Evolutionary conservation across 2,797 vertebrate species (phyloP), one percentile per base, ranked within the genome.

Genomic region (Nyctibius grandis): DNA sequence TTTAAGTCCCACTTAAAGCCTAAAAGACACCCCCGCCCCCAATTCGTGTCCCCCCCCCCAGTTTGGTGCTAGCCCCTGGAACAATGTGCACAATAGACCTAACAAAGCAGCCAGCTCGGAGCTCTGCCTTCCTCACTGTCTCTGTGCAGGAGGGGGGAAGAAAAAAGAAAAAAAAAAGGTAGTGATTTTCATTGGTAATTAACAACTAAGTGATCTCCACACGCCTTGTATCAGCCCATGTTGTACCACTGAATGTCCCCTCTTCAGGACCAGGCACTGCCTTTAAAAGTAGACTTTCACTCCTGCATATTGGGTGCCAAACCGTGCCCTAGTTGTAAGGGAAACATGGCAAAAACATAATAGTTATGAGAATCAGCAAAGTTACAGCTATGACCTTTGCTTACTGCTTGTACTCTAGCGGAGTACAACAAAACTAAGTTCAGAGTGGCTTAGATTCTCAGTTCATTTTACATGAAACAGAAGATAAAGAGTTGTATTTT

Each of bases 111-210:
- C 85, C 54, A 92, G 94, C 95, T 91, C 22, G 7, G 95, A 99
- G 99, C 99, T 99, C 99, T 64, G 98, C 98, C 97, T 99, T 99
- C 98, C 99, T 98, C 94, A 98, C 98, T 97, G 99, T 98, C 89
- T 98, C 98, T 89, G 99, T 98, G 97, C 4, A 2, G 13, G 36
- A 15, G 31, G 25, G 15, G 21, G 19, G 8, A 28, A 17, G 47
- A 18, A 11, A 21, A 98, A 98, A 97, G 98, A 99, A 98, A 98
- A 34, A 22, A 25, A 50, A 34, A 31, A 76, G 8, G 76, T 42
- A 29, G 64, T 20, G 65, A 33, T 99, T 98, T 99, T 99, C 98
- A 98, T 98, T 20, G 98, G 98, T 99, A 99, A 97, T 98, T 98
- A 97, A 99, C 97, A 95, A 99, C 99, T 68, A 98, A 98, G 94